Conservation (phyloP, 2,888 invertebrate genomes). For the Oasisia sp. region DNA sequence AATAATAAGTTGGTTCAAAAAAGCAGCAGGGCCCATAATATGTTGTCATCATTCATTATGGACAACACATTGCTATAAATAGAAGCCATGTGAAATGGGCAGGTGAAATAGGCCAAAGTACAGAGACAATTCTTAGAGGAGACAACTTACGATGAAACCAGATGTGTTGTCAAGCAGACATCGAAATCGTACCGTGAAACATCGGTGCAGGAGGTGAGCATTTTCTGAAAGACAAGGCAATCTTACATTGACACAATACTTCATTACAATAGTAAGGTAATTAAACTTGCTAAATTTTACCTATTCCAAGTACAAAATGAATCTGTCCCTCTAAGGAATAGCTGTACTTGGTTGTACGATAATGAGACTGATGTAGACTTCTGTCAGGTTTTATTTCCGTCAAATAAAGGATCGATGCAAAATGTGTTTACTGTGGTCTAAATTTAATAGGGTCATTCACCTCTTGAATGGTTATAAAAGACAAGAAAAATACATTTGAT, state of each 20-base stretch:
- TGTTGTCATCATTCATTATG: background rate
- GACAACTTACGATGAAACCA: slow-evolving; percentile 88
- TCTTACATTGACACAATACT: slow-evolving; percentile 17
- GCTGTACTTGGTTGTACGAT: background rate
- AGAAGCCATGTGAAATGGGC: background rate
- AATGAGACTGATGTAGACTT: background rate
- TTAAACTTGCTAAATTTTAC: background rate
- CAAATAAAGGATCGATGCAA: background rate
- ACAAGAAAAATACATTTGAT: background rate
- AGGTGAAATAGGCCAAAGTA: background rate
- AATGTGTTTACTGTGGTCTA: background rate
- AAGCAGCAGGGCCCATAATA: background rate
- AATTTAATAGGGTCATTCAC: background rate
- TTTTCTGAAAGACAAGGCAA: slow-evolving; percentile 72
- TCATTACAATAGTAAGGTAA: background rate
- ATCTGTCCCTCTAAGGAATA: background rate
- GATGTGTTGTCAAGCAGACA: slow-evolving; percentile 99
- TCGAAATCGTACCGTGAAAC: slow-evolving; percentile 98
- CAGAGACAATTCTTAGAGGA: background rate
- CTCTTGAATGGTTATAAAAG: background rate
- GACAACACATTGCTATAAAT: background rate
- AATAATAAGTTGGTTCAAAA: background rate
- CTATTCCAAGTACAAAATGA: background rate
- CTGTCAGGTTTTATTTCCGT: background rate
- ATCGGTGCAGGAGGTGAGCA: slow-evolving; percentile 89